These are phyloP conservation scores for Prionailurus viverrinus DNA, from an alignment of 2,113 vertebrate genomes.

Conservation along the genomic window DNA sequence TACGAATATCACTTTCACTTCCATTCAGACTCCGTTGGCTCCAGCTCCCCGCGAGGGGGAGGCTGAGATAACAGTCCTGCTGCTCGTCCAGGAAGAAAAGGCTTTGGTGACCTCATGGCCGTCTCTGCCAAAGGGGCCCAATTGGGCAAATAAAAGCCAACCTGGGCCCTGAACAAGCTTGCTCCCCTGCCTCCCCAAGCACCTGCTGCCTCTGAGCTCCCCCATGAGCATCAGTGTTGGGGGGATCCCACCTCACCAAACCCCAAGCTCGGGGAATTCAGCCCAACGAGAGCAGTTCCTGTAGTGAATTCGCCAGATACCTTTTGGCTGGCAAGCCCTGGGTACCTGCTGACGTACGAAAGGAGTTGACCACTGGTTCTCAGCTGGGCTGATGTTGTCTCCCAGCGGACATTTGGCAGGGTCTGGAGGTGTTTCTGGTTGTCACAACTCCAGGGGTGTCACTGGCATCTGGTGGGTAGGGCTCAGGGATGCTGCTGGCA, in stretches of 20 bases:
- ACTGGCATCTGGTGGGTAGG: background rate
- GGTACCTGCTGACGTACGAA: background rate
- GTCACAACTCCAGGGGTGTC: background rate
- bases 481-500: background rate
- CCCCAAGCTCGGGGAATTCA: background rate
- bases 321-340: background rate
- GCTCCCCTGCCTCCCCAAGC: background rate
- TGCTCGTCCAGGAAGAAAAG: background rate
- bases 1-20: accelerated
- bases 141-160: background rate
- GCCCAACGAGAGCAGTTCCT: background rate
- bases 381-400: too few relatives aligned
- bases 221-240: background rate
- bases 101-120: background rate
- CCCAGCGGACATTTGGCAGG: background rate
- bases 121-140: background rate
- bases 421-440: background rate
- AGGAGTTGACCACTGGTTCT: background rate
- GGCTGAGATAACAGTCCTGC: background rate
- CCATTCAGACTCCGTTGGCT: background rate
- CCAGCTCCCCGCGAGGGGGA: background rate
- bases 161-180: too few relatives aligned
- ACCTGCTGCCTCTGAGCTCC: background rate
- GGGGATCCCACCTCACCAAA: background rate
- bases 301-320: background rate